These are phyloP conservation scores for Hyles euphorbiae DNA, from an alignment of 1,140 invertebrate species.

Conservation along the genomic window DNA sequence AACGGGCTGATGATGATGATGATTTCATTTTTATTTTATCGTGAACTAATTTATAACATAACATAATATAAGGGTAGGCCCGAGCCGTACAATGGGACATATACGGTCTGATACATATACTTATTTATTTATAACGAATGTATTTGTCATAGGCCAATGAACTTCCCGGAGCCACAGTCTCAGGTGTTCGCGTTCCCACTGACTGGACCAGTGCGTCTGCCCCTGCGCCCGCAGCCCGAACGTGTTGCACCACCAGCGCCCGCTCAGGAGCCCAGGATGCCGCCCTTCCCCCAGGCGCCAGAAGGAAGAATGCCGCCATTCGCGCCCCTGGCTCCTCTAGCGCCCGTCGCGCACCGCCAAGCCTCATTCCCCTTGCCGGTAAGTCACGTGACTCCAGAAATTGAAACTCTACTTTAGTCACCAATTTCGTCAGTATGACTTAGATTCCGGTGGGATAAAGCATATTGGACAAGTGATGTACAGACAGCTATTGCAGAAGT, in stretches of 20 bases:
- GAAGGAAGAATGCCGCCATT: conserved; percentile 19
- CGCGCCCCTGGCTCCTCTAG: conserved; percentile 33
- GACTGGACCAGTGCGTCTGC: conserved; percentile 55
- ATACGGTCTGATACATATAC: no score
- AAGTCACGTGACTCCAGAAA: conserved; percentile 25
- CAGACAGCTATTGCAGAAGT: no score
- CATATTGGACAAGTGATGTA: no score
- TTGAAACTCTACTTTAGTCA: no score
- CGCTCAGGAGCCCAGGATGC: conserved; percentile 24
- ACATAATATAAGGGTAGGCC: no score
- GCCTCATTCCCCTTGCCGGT: conserved; percentile 55
- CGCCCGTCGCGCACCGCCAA: conserved; percentile 32
- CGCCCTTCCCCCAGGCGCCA: conserved; percentile 23
- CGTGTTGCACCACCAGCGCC: conserved; percentile 17
- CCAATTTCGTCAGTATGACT: no score
- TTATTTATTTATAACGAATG: no score
- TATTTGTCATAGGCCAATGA: conserved; percentile 43
- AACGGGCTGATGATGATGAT: no score
- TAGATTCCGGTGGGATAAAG: no score
- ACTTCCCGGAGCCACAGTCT: conserved; percentile 62
- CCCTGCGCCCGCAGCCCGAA: conserved; percentile 51
- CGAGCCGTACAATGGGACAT: no score
- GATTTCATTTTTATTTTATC: no score
- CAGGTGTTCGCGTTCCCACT: conserved; percentile 67
- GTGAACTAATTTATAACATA: no score